Base-by-base conservation (phyloP, 2,888 invertebrate genomes). In the Tipula vernalis region DNA sequence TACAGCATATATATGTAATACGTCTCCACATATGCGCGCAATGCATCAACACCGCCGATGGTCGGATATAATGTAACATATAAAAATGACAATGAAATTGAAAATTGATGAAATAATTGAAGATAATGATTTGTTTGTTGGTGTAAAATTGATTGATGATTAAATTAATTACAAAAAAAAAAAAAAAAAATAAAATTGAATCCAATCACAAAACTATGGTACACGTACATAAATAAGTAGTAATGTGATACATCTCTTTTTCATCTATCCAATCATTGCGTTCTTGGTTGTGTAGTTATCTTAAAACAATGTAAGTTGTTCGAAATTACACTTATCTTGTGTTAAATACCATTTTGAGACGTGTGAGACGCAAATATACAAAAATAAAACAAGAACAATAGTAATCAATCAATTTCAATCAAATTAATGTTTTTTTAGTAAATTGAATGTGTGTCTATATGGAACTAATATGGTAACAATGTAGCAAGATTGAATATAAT, bases 121-220 rank as follows among this genome's bases (percentile, higher is more conserved):
- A 28, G 71, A 71, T 71, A 71, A 28, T 71, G 28, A 71, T 28
- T 71, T 71, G 28, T 71, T 71, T 71, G 71, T 71, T 71, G 71
- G 71, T 71, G 71, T 71, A 71, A 71, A 71, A 71, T 71, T 71
- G 71, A 71, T 71, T 71, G 71, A 71, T 71, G 71, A 71, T 71
- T 71, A 28, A 71, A 71, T 71, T 71, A 71, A 71, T 71, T 71
- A 28, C 28, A 28, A 28, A 28, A 28, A 28, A 28, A 28, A 28
- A 28, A 71, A 39, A 39, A 39, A 28, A 71, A 39, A 39, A 39
- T 4, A 39, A 39, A 39, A 39, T 39, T 39, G 39, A 39, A 39
- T 39, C 1, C 39, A 6, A 39, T 39, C 6, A 39, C 12, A 18
- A 71, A 71, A 28, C 28, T 71, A 12, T 10, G 12, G 51, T 71